These are phyloP conservation scores for Trissonchulus sp. DNA, from an alignment of 2,888 invertebrate genomes.

Conservation along the genomic window DNA sequence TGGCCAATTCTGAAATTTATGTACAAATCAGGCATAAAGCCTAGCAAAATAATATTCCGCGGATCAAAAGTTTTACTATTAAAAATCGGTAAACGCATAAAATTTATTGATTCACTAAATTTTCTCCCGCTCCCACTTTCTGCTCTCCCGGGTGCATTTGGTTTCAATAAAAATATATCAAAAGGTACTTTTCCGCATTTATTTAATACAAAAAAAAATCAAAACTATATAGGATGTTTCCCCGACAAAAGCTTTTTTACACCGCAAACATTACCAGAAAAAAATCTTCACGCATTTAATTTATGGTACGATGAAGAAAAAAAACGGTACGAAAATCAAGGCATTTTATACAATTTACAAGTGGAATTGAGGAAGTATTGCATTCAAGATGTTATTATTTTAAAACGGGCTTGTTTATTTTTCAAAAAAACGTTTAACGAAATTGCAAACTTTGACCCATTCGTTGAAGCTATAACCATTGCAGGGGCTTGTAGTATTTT, in stretches of 20 bases:
- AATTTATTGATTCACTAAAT: slow-evolving; percentile 6
- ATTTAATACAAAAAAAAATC: neutral
- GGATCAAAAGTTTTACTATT: neutral
- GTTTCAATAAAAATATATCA: neutral
- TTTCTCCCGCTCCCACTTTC: neutral
- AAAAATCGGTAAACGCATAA: neutral
- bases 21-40: slow-evolving; percentile 1
- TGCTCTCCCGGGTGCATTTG: neutral
- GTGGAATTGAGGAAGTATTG: neutral
- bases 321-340: too few species aligned
- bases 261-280: neutral
- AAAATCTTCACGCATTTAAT: neutral
- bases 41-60: neutral
- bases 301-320: neutral
- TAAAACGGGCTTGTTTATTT: neutral
- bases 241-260: neutral
- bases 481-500: neutral
- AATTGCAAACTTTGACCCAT: neutral
- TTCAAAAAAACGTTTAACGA: neutral
- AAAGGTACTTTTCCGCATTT: slow-evolving; percentile 9
- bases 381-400: slow-evolving; percentile 2
- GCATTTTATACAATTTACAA: slow-evolving; percentile 5
- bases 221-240: neutral
- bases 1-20: neutral
- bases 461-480: neutral